A percentile compares a stretch with the other conserved stretches of the same genome.
These are phyloP conservation scores for Arctopsyche grandis DNA, from an alignment of 1,140 invertebrate species.

Conservation along the genomic window DNA sequence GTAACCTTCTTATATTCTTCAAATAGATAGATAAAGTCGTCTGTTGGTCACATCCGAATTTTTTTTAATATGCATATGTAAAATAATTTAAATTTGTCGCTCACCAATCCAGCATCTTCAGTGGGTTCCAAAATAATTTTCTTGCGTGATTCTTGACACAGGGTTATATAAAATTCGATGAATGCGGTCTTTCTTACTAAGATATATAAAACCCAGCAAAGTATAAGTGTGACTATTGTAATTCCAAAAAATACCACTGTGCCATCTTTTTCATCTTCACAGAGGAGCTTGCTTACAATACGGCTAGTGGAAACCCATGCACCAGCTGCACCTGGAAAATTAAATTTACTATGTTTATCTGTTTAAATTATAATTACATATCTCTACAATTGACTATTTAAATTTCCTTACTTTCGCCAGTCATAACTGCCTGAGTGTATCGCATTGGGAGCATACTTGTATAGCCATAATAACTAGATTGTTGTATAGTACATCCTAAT, in stretches of 20 bases:
- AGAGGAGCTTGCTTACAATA: conserved; percentile 82
- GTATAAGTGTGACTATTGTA: conserved; percentile 77
- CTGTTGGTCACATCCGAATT: too few species aligned
- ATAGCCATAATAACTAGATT: conserved; percentile 94
- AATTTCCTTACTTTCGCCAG: conserved; percentile 83
- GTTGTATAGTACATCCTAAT: conserved; percentile 91
- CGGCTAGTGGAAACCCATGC: conserved; percentile 86
- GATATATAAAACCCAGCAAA: conserved; percentile 81
- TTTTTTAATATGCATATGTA: too few species aligned
- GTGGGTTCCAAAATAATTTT: conserved; percentile 80
- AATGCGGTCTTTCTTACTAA: conserved; percentile 81
- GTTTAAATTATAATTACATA: too few species aligned
- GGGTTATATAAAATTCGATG: conserved; percentile 82
- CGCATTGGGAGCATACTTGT: conserved; percentile 89
- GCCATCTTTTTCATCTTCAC: conserved; percentile 78
- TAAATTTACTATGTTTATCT: background rate
- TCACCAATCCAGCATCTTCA: conserved; percentile 82
- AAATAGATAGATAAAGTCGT: too few species aligned
- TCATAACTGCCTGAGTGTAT: conserved; percentile 94
- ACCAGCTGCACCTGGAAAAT: conserved; percentile 79
- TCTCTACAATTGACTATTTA: too few species aligned
- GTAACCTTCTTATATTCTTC: too few species aligned
- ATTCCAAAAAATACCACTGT: conserved; percentile 87
- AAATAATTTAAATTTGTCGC: conserved; percentile 45
- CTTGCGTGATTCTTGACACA: conserved; percentile 77